A percentile compares a stretch with the other conserved stretches of the same genome.
Conservation (phyloP, 2,888 invertebrate genomes). For the Epinotia bilunana region DNA sequence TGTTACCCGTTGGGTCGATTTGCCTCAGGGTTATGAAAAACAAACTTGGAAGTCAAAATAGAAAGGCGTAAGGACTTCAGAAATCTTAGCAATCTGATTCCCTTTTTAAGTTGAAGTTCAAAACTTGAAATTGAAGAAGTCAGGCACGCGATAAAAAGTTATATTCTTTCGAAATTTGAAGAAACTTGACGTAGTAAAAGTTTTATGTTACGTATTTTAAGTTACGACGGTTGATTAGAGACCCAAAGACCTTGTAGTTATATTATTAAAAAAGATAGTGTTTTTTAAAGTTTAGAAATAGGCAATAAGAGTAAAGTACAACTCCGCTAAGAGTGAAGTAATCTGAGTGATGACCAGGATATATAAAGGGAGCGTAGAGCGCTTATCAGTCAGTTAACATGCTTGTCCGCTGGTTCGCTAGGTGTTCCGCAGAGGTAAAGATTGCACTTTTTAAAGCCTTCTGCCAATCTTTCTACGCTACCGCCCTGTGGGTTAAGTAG, state of each 20-base stretch:
- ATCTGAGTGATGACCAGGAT: too few species aligned
- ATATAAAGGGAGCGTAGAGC: too few species aligned
- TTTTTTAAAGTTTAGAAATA: too few species aligned
- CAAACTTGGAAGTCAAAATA: not conserved
- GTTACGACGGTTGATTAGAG: not conserved
- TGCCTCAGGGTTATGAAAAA: not conserved
- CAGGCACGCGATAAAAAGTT: not conserved
- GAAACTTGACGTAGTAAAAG: not conserved
- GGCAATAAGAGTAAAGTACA: too few species aligned
- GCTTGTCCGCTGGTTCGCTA: too few species aligned
- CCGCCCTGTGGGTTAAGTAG: too few species aligned
- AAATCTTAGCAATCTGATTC: not conserved
- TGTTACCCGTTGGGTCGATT: not conserved
- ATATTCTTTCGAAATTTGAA: slow-evolving; percentile 7
- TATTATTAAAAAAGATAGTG: too few species aligned
- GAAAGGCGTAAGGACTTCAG: not conserved
- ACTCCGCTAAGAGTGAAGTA: too few species aligned
- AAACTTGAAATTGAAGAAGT: slow-evolving; percentile 33
- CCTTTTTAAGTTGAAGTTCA: not conserved
- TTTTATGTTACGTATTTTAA: not conserved
- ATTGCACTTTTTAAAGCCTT: too few species aligned
- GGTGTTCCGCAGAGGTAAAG: too few species aligned
- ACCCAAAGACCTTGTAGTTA: not conserved
- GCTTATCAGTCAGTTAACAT: too few species aligned
- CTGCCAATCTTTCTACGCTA: too few species aligned